Percentiles rank a stretch among this genome's conserved stretches.
phyloP scores from a whole-genome alignment of 2,113 vertebrate species.

The Protomyctophum bolini region DNA sequence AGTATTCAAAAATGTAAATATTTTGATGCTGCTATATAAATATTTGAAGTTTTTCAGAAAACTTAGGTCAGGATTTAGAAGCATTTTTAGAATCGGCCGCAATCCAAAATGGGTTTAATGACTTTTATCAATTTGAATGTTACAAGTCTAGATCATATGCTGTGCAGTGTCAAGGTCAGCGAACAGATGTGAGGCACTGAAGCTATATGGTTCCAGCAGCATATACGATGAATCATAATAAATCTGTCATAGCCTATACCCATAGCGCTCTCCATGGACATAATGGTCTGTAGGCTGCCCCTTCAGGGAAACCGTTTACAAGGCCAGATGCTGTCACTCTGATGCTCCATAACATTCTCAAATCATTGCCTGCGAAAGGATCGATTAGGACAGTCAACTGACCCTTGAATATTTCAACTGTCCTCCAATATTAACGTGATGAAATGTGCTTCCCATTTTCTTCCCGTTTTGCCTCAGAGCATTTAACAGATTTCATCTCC shows the following conservation, averaged over 20 bases:
- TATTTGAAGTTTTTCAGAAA: no score
- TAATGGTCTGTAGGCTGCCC: conserved; percentile 15
- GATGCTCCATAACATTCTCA: conserved; percentile 39
- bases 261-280: not conserved
- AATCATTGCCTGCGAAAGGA: conserved; percentile 26
- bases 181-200: no score
- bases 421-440: conserved; percentile 33
- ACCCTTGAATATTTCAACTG: conserved; percentile 32
- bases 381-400: conserved; percentile 24
- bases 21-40: no score
- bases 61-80: no score
- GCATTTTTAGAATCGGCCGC: no score
- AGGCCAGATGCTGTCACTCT: conserved; percentile 34
- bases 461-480: conserved; percentile 55
- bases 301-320: conserved; percentile 18
- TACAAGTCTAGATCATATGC: not conserved
- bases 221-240: not conserved
- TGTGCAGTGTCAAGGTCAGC: not conserved
- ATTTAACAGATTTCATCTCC: conserved; percentile 58
- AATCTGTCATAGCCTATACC: conserved; percentile 1
- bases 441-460: conserved; percentile 53
- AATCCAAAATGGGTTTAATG: no score
- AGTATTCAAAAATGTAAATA: no score
- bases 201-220: no score
- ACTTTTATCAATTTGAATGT: no score